phyloP scores from a whole-genome alignment of 2,113 vertebrate genomes.

The Rhynchomys soricoides region DNA sequence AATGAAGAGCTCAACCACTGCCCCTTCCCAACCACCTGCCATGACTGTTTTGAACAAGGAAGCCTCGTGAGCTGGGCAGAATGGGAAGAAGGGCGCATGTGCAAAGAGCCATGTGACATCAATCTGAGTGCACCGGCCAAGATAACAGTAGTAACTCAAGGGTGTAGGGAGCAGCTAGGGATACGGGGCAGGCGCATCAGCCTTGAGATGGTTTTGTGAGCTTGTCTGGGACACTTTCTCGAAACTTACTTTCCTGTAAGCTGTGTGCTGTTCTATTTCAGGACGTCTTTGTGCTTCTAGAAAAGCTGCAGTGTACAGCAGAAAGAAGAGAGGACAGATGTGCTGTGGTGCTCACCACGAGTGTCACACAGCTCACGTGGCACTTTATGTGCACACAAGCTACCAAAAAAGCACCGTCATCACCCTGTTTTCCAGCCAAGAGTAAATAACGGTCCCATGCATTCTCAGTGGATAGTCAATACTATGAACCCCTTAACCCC shows the following conservation, averaged over 20 bases:
- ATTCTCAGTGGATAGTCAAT: background rate
- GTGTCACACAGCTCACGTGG: background rate
- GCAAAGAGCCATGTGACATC: background rate
- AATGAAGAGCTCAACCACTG: background rate
- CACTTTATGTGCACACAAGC: background rate
- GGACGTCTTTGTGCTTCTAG: background rate
- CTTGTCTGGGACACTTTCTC: background rate
- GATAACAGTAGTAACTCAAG: background rate
- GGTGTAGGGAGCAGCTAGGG: background rate
- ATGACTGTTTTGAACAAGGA: background rate
- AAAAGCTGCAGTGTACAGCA: background rate
- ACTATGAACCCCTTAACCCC: too few relatives aligned
- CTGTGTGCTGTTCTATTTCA: background rate
- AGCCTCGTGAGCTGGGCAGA: background rate
- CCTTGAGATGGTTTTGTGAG: background rate
- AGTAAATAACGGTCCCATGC: background rate
- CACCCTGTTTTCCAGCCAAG: background rate
- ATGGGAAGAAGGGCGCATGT: too few relatives aligned
- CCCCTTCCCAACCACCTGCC: background rate
- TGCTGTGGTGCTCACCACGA: background rate
- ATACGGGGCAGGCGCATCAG: rapidly evolving
- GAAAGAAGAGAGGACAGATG: background rate
- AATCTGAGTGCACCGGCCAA: background rate
- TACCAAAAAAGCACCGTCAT: background rate
- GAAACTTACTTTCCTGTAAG: background rate